Evolutionary conservation across 1,140 invertebrate genomes (phyloP), one percentile per base, ranked within the genome.

Genomic region (Hycleus cichorii): DNA sequence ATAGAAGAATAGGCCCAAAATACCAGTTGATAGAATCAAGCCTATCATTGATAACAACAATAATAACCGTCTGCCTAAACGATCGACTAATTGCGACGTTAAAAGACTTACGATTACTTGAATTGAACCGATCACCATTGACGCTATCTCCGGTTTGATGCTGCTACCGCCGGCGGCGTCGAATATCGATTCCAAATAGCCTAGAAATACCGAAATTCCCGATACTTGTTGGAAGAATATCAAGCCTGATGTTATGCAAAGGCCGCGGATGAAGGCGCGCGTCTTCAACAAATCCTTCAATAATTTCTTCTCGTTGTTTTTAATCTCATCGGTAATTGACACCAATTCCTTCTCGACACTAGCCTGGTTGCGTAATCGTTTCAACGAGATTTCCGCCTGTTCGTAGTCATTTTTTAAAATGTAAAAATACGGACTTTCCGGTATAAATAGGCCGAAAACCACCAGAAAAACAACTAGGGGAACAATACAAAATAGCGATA

Each of bases 141-240:
- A 83, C 0, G 25, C 83, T 66, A 11, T 76, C 72, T 2, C 82
- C 68, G 45, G 81, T 69, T 1, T 88, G 47, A 5, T 64, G 69
- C 56, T 1, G 78, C 70, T 81, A 1, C 18, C 18, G 0, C 82
- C 80, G 7, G 87, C 78, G 2, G 77, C 77, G 1, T 74, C 64
- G 64, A 89, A 92, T 66, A 89, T 92, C 0, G 75, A 77, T 42
- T 85, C 80, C 58, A 88, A 82, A 71, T 89, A 91, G 72, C 90
- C 90, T 24, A 90, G 78, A 2, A 94, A 84, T 2, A 86, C 86
- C 69, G 89, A 91, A 64, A 89, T 88, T 24, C 90, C 90, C 3
- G 83, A 86, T 7, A 91, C 74, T 71, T 89, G 87, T 65, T 89
- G 87, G 70, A 87, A 84, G 42, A 80, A 70, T 44, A 42, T n/a